Conservation (phyloP, 2,888 invertebrate genomes). For the Eupithecia abbreviata region DNA sequence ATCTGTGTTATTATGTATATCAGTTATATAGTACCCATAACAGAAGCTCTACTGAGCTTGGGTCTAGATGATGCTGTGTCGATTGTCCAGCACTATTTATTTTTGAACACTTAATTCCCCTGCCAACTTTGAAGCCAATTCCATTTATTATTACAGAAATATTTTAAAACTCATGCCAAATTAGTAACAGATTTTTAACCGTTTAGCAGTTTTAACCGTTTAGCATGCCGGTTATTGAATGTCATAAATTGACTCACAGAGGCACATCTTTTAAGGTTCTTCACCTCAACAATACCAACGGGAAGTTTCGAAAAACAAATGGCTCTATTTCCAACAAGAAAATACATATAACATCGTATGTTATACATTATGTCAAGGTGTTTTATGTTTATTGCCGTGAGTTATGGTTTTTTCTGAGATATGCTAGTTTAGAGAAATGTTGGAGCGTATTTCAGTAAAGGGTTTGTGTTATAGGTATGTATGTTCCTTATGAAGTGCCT, state of each 20-base stretch:
- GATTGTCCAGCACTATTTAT: too few species aligned
- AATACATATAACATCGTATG: neutral
- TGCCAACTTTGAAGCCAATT: too few species aligned
- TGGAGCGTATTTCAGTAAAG: neutral
- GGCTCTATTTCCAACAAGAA: conserved; percentile 12
- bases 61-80: too few species aligned
- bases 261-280: neutral
- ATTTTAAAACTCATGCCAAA: too few species aligned
- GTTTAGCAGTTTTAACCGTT: neutral
- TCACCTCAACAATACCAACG: neutral
- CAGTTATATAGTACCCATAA: too few species aligned
- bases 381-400: conserved; percentile 22
- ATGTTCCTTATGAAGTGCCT: too few species aligned
- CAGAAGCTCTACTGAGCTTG: too few species aligned
- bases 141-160: too few species aligned
- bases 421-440: neutral
- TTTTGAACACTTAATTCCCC: too few species aligned
- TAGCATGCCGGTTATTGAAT: neutral
- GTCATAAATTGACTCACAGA: neutral
- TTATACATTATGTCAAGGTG: conserved; percentile 11
- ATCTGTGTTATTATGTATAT: too few species aligned
- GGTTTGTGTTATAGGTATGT: neutral
- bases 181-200: too few species aligned
- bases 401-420: conserved; percentile 10
- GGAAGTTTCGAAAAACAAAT: neutral